Conservation (phyloP, 2,797 vertebrate species). For the Lagodon rhomboides region DNA sequence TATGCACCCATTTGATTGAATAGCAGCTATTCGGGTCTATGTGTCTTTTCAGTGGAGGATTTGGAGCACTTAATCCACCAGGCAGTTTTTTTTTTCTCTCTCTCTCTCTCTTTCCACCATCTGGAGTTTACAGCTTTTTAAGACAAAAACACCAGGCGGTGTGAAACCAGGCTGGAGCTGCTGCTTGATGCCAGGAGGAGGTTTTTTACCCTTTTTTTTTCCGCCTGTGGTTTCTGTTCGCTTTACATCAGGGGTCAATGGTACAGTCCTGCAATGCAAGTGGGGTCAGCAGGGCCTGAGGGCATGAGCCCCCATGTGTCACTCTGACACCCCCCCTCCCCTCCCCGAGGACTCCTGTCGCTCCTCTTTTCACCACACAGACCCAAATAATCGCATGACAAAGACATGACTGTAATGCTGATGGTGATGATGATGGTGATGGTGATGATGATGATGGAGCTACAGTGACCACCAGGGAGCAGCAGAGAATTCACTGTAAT, state of each 20-base stretch:
- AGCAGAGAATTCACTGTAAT: conserved; percentile 67
- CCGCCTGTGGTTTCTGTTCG: conserved; percentile 53
- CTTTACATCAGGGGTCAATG: conserved; percentile 71
- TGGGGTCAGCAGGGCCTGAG: conserved; percentile 36
- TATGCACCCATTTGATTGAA: conserved; percentile 81
- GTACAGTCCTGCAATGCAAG: conserved; percentile 64
- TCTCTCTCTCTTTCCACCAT: conserved; percentile 82
- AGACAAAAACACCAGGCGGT: conserved; percentile 86
- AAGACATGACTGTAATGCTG: conserved; percentile 48
- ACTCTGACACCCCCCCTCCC: not conserved
- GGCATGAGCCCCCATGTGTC: conserved; percentile 30
- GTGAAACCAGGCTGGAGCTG: conserved; percentile 78
- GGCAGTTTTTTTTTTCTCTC: conserved; percentile 74
- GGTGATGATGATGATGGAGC: conserved; percentile 4
- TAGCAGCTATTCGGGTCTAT: conserved; percentile 76
- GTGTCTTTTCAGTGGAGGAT: conserved; percentile 84
- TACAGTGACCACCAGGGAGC: conserved; percentile 80
- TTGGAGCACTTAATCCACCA: conserved; percentile 86
- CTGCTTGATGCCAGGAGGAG: conserved; percentile 67
- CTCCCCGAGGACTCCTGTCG: conserved; percentile 6
- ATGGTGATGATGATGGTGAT: conserved; percentile 4
- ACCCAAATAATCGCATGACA: conserved; percentile 49
- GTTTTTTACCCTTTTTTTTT: conserved; percentile 33
- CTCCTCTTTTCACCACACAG: conserved; percentile 21
- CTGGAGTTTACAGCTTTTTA: conserved; percentile 86